Conservation (phyloP, 2,888 invertebrate genomes). For the Ypsolopha sequella region DNA sequence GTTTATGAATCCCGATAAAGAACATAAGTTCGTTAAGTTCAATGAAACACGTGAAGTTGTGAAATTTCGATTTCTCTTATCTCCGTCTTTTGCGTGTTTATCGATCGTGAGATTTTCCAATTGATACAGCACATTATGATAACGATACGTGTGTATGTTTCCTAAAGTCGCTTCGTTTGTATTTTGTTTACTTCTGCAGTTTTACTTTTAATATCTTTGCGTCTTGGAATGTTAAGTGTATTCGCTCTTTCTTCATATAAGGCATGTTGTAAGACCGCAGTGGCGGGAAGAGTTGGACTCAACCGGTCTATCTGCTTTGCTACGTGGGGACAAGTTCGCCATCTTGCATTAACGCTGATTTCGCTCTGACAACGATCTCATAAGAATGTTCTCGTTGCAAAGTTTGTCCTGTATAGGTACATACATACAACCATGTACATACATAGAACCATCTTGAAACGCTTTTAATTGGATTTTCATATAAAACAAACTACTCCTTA, state of each 20-base stretch:
- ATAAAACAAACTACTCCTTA: too few relatives aligned
- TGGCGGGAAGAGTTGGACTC: not conserved
- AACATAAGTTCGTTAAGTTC: too few relatives aligned
- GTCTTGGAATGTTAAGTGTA: slow-evolving; percentile 1
- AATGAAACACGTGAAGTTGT: too few relatives aligned
- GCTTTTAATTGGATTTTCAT: too few relatives aligned
- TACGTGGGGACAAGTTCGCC: too few relatives aligned
- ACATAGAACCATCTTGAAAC: too few relatives aligned
- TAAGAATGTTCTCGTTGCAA: not conserved
- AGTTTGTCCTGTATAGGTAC: not conserved
- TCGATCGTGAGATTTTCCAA: not conserved
- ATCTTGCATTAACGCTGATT: not conserved
- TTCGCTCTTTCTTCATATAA: slow-evolving; percentile 14
- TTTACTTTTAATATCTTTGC: not conserved
- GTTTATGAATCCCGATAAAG: too few relatives aligned
- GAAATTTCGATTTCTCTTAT: too few relatives aligned
- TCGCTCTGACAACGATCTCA: not conserved
- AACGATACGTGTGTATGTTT: too few relatives aligned
- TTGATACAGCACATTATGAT: not conserved
- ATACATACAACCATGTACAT: too few relatives aligned
- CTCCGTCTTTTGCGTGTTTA: too few relatives aligned
- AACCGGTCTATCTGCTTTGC: not conserved
- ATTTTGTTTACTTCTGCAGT: not conserved
- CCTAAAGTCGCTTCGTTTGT: too few relatives aligned
- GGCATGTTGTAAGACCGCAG: slow-evolving; percentile 24